Percentiles rank a stretch among this genome's conserved stretches.
phyloP scores from a whole-genome alignment of 1,140 invertebrate genomes.

The Neotoxoptera formosana region DNA sequence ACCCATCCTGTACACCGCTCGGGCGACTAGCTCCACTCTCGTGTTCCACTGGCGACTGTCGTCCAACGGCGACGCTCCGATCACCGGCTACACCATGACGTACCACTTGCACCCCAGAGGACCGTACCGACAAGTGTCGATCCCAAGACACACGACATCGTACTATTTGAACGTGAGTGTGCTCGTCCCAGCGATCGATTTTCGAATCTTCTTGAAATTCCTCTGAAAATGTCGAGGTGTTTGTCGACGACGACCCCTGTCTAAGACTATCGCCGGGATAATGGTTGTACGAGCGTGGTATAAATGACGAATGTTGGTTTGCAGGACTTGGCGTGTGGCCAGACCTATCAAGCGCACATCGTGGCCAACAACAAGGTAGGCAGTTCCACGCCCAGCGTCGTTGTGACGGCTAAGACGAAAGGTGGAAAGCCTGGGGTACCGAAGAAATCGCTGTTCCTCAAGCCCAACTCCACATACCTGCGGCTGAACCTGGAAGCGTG shows the following conservation, averaged over 20 bases:
- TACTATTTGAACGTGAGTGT: conserved; percentile 72
- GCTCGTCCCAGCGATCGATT: not conserved
- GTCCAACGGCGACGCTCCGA: conserved; percentile 73
- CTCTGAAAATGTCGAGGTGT: not conserved
- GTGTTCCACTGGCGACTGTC: conserved; percentile 76
- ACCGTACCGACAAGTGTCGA: conserved; percentile 69
- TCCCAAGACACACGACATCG: conserved; percentile 72
- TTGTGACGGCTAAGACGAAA: conserved; percentile 75
- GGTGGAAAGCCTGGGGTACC: conserved; percentile 76
- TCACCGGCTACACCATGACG: conserved; percentile 74
- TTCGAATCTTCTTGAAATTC: not conserved
- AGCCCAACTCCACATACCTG: conserved; percentile 76
- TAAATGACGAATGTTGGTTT: not conserved
- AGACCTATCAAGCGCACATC: conserved; percentile 76
- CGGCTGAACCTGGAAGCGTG: conserved; percentile 76
- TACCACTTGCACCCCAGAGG: conserved; percentile 71
- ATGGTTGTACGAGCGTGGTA: not conserved
- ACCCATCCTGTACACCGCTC: conserved; percentile 75
- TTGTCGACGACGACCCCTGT: not conserved
- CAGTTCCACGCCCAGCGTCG: conserved; percentile 73
- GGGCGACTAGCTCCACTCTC: conserved; percentile 75
- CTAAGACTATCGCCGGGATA: no score
- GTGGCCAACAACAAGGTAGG: conserved; percentile 78
- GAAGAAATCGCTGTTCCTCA: conserved; percentile 70
- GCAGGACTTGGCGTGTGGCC: conserved; percentile 74